Conservation (phyloP, 2,888 invertebrate genomes). For the Steinernema scapterisci region DNA sequence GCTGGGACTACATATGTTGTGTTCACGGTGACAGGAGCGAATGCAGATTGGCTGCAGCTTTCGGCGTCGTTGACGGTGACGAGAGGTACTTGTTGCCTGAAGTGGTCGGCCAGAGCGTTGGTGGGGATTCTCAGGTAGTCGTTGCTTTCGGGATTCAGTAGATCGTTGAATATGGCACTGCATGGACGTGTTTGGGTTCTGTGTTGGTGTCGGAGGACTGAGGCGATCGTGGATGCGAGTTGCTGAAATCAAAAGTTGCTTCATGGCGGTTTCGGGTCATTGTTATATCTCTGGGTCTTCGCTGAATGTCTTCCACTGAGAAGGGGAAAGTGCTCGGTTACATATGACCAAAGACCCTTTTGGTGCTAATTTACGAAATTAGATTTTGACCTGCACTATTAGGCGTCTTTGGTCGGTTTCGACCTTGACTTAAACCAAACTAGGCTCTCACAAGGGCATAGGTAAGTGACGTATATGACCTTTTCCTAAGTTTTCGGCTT, state of each 20-base stretch:
- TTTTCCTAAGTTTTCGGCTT: too few species aligned
- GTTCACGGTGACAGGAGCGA: neutral
- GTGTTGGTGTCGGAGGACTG: neutral
- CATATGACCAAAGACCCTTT: too few species aligned
- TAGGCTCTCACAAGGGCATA: too few species aligned
- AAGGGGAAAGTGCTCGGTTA: too few species aligned
- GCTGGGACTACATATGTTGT: neutral
- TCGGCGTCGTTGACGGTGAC: conserved; percentile 19
- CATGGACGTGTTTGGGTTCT: neutral
- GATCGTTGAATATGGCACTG: conserved; percentile 9
- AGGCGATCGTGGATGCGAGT: neutral
- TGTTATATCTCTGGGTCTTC: too few species aligned
- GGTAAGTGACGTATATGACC: too few species aligned
- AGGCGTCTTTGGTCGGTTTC: too few species aligned
- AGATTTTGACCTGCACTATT: too few species aligned
- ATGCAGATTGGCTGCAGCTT: neutral
- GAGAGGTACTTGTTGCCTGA: conserved; percentile 17
- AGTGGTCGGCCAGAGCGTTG: conserved; percentile 24
- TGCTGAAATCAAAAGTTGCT: conserved; percentile 15
- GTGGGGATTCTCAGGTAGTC: conserved; percentile 43
- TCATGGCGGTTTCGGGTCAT: too few species aligned
- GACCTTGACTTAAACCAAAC: too few species aligned
- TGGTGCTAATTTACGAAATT: too few species aligned
- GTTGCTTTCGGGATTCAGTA: conserved; percentile 44
- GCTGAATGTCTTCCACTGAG: too few species aligned